These are phyloP conservation scores for Rhadinocentrus ornatus DNA, from an alignment of 2,797 vertebrate species.

Conservation along the genomic window DNA sequence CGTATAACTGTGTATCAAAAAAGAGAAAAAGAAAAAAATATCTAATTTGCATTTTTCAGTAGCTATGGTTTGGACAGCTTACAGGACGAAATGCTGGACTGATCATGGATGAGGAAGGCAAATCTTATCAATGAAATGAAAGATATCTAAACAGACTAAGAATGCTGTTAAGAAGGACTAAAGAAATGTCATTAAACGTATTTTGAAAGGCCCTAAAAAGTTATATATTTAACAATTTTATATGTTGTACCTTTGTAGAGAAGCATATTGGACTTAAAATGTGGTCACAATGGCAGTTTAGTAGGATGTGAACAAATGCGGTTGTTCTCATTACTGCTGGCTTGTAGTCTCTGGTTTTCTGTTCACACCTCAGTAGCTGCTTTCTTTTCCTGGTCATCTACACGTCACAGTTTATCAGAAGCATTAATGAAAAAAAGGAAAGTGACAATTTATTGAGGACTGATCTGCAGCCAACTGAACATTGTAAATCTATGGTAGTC, in stretches of 20 bases:
- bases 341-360: conserved; percentile 86
- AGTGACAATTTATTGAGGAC: conserved; percentile 73
- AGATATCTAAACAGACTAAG: conserved; percentile 61
- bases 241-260: conserved; percentile 99
- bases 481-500: conserved; percentile 86
- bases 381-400: conserved; percentile 86
- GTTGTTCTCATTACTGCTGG: conserved; percentile 86
- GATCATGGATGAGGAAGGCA: conserved; percentile 69
- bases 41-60: conserved; percentile 90
- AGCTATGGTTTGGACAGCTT: conserved; percentile 87
- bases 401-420: conserved; percentile 80
- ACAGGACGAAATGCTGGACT: conserved; percentile 86
- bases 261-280: conserved; percentile 97
- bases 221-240: conserved; percentile 99
- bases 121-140: conserved; percentile 62
- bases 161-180: conserved; percentile 75
- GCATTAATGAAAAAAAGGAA: conserved; percentile 74
- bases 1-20: conserved; percentile 79
- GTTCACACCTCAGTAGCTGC: conserved; percentile 88
- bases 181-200: conserved; percentile 98
- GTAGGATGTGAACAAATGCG: conserved; percentile 86
- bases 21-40: conserved; percentile 54
- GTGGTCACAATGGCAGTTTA: conserved; percentile 89
- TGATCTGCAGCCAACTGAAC: conserved; percentile 76
- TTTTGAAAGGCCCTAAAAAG: conserved; percentile 98